Evolutionary conservation across 2,797 vertebrate species (phyloP), one percentile per base, ranked within the genome.

Genomic region (Megalops cyprinoides): DNA sequence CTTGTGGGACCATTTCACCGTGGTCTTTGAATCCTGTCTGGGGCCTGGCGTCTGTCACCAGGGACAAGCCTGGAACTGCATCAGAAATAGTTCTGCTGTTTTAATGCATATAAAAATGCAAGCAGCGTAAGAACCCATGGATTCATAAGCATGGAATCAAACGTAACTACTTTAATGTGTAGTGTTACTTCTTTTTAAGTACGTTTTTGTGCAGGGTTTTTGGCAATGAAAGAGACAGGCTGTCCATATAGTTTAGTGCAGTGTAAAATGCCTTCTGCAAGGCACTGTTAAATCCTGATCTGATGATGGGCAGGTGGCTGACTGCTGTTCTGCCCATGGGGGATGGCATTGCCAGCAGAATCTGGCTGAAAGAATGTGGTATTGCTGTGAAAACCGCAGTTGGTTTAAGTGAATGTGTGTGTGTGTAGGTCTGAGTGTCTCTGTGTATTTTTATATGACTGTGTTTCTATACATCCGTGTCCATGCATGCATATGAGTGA

Each of bases 371-470:
- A 34, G 25, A 42, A 60, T 78, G 65, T 31, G 10, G 53, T 44
- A 34, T 62, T 31, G 37, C 9, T 73, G 34, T 6, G 3, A 5
- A 31, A 37, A n/a, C n/a, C n/a, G n/a, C n/a, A n/a, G 37, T 74
- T 18, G 42, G 28, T 49, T 28, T 76, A 23, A 48, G 39, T 62
- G 14, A 28, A 4, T 31, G n/a, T 74, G 28, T 49, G 44, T 42
- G 20, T 55, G 55, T 75, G 55, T 76, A 39, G 28, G 28, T 46
- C 53, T 53, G 4, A 28, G 46, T 3, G 18, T 49, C 23, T 67
- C 39, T 79, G 79, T 49, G 46, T 71, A 76, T 82, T 58, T 79
- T n/a, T 84, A 34, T 44, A 56, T 74, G 51, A 39, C 18, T 71
- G 51, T 20, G 23, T 77, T 53, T 67, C 12, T 39, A 48, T 48